phyloP scores from a whole-genome alignment of 2,113 vertebrate species.

The Lasiurus cinereus region DNA sequence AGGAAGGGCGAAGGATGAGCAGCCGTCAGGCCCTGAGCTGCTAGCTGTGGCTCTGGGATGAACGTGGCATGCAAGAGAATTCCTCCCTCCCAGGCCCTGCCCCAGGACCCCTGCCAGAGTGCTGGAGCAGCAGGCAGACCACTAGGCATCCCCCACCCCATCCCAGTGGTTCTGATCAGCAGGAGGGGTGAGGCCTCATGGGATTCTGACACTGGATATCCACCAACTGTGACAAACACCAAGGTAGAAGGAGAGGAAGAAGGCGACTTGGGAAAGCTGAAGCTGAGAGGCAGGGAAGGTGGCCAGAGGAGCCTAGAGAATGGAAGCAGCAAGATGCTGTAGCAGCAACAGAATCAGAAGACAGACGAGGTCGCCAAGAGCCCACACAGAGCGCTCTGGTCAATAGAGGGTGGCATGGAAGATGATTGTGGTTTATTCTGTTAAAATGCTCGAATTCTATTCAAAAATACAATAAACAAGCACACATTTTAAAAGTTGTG shows the following conservation, averaged over 20 bases:
- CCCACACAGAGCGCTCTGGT: neutral
- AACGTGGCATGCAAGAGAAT: neutral
- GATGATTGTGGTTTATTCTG: neutral
- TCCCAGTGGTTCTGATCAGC: neutral
- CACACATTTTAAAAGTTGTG: neutral
- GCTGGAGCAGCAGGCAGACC: neutral
- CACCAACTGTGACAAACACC: neutral
- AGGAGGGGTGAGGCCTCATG: neutral
- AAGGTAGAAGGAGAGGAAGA: neutral
- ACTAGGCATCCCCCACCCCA: neutral
- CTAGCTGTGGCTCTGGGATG: fast-evolving
- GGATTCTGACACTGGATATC: neutral
- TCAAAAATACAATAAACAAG: neutral
- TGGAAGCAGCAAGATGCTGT: neutral
- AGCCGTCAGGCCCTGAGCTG: neutral
- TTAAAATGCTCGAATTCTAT: neutral
- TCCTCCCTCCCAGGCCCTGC: too few relatives aligned
- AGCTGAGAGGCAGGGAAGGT: neutral
- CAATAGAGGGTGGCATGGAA: neutral
- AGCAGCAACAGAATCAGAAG: neutral
- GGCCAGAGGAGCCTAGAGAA: neutral
- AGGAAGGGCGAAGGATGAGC: neutral
- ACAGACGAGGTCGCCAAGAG: neutral
- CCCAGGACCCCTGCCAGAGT: neutral
- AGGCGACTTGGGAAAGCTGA: too few relatives aligned